These are phyloP conservation scores for Notamacropus eugenii DNA, from an alignment of 2,797 vertebrate species.

Conservation along the genomic window DNA sequence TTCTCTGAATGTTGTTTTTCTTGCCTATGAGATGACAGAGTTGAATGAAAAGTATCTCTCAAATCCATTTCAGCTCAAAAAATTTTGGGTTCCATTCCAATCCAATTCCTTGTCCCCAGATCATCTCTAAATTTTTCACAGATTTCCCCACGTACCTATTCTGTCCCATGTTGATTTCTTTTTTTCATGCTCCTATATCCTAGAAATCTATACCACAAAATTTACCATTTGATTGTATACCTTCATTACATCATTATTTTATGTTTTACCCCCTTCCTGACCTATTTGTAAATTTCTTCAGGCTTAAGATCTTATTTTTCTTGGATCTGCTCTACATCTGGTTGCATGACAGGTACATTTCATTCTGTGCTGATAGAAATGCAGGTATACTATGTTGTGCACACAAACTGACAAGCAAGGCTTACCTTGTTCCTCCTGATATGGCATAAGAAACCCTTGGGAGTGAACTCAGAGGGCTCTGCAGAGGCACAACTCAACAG, in stretches of 20 bases:
- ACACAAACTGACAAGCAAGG: not conserved
- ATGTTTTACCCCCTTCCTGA: slow-evolving; percentile 17
- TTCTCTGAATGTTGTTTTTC: not conserved
- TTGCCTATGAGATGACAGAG: not conserved
- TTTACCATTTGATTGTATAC: slow-evolving; percentile 8
- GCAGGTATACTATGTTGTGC: not conserved
- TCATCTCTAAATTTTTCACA: not conserved
- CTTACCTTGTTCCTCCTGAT: not conserved
- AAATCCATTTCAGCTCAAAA: slow-evolving; percentile 22
- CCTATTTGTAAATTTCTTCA: slow-evolving; percentile 5
- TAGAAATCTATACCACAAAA: slow-evolving; percentile 38
- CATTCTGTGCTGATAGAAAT: not conserved
- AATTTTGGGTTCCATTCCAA: slow-evolving; percentile 13
- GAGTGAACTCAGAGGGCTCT: not conserved
- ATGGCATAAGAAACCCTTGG: not conserved
- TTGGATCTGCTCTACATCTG: not conserved
- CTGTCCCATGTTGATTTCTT: not conserved
- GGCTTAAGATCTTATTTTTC: slow-evolving; percentile 35
- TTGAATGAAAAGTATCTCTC: not conserved
- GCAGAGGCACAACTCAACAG: not conserved
- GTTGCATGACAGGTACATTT: not conserved
- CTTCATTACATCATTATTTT: slow-evolving; percentile 50
- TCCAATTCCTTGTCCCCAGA: not conserved
- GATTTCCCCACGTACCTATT: slow-evolving; percentile 13
- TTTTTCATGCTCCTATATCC: slow-evolving; percentile 38